A percentile compares a stretch with the other conserved stretches of the same genome.
These are phyloP conservation scores for Laupala kohalensis DNA, from an alignment of 1,140 invertebrate species.

Conservation along the genomic window DNA sequence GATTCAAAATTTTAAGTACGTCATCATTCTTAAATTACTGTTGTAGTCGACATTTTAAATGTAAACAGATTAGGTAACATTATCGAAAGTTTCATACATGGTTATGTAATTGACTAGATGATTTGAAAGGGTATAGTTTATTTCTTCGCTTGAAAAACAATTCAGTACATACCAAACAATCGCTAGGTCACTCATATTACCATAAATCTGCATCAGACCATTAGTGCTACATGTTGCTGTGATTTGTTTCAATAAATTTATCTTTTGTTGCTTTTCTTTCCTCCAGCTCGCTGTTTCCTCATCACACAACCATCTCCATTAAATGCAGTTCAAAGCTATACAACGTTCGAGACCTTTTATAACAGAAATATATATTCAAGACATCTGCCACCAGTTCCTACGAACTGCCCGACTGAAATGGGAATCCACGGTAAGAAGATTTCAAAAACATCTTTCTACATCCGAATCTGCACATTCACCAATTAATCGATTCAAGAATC, in stretches of 20 bases:
- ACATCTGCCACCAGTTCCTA: neutral
- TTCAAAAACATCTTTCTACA: too few relatives aligned
- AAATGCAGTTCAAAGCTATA: neutral
- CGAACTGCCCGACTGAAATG: neutral
- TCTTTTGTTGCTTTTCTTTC: neutral
- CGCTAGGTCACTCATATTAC: neutral
- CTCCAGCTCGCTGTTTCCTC: neutral
- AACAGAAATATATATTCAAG: neutral
- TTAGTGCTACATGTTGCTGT: neutral
- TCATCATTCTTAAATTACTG: too few relatives aligned
- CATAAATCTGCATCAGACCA: neutral
- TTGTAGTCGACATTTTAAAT: too few relatives aligned
- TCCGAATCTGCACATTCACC: too few relatives aligned
- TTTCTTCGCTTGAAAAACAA: too few relatives aligned
- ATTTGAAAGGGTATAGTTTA: too few relatives aligned
- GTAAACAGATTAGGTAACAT: too few relatives aligned
- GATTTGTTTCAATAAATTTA: neutral
- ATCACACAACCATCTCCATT: neutral
- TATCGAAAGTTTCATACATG: too few relatives aligned
- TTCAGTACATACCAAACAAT: too few relatives aligned
- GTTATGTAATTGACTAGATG: too few relatives aligned
- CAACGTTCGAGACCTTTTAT: neutral
- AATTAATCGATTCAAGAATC: too few relatives aligned
- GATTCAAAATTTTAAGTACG: too few relatives aligned
- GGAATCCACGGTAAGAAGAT: neutral